phyloP scores from a whole-genome alignment of 2,113 vertebrate genomes.

The Brachypteracias leptosomus region DNA sequence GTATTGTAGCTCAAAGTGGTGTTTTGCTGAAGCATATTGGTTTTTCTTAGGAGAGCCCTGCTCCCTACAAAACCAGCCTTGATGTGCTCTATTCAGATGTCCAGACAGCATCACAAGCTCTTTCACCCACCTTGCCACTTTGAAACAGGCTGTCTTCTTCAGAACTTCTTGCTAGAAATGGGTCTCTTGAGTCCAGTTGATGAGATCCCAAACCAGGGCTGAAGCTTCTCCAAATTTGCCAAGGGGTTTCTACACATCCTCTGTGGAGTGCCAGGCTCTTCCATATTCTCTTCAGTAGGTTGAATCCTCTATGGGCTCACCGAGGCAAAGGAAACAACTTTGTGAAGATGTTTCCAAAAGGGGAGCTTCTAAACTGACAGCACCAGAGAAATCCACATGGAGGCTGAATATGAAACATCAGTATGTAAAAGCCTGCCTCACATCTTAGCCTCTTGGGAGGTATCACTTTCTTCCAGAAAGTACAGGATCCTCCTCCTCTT shows the following conservation, averaged over 20 bases:
- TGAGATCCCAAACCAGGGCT: not conserved
- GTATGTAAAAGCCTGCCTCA: not conserved
- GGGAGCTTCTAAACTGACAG: not conserved
- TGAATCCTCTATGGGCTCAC: not conserved
- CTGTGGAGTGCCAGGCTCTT: not conserved
- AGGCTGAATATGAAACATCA: not conserved
- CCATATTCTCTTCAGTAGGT: not conserved
- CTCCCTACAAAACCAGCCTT: not conserved
- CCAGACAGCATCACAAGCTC: not conserved
- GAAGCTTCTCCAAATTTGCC: not conserved
- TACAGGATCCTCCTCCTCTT: not conserved
- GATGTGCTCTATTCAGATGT: not conserved
- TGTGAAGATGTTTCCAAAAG: not conserved
- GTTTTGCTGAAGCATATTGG: not conserved
- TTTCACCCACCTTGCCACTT: not conserved
- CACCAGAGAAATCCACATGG: not conserved
- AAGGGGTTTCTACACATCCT: not conserved
- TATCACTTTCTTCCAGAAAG: not conserved
- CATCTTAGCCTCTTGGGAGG: not conserved
- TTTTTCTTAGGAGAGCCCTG: not conserved
- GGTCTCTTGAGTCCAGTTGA: rapidly evolving
- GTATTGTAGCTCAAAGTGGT: not conserved
- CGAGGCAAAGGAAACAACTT: not conserved
- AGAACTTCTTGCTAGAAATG: not conserved
- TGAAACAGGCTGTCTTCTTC: not conserved